Conservation (phyloP, 2,113 vertebrate genomes). For the Clarias magur region DNA sequence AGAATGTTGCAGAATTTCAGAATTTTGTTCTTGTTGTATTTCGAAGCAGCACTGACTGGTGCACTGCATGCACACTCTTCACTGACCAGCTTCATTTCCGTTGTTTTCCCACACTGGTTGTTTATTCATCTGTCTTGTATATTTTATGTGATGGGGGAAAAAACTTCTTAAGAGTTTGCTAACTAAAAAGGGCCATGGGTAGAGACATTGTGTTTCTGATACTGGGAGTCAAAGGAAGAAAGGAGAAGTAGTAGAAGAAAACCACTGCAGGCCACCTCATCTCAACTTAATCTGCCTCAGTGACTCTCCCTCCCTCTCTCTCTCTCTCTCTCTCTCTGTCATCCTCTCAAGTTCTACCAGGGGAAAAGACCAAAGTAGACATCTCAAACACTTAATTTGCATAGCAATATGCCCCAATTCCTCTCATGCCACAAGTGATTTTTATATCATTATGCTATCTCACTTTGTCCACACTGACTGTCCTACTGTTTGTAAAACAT, state of each 20-base stretch:
- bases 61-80: not conserved
- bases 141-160: constrained; percentile 16
- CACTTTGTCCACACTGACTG: not conserved
- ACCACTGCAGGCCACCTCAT: constrained; percentile 24
- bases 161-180: constrained; percentile 13
- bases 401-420: constrained; percentile 46
- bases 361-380: constrained; percentile 18
- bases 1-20: not conserved
- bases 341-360: not conserved
- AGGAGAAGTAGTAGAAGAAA: constrained; percentile 4
- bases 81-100: not conserved
- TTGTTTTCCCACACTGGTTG: not conserved
- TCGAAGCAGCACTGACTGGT: not conserved
- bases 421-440: constrained; percentile 48
- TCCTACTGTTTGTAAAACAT: not conserved
- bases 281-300: constrained; percentile 49
- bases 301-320: not conserved
- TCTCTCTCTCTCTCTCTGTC: constrained; percentile 35
- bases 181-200: constrained; percentile 31
- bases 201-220: not conserved
- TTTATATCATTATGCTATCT: constrained; percentile 46
- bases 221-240: not conserved
- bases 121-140: constrained; percentile 2
- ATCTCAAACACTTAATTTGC: constrained; percentile 40
- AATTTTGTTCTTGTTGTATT: not conserved